These are phyloP conservation scores for Adelphocoris suturalis DNA, from an alignment of 2,888 invertebrate species.

Conservation along the genomic window DNA sequence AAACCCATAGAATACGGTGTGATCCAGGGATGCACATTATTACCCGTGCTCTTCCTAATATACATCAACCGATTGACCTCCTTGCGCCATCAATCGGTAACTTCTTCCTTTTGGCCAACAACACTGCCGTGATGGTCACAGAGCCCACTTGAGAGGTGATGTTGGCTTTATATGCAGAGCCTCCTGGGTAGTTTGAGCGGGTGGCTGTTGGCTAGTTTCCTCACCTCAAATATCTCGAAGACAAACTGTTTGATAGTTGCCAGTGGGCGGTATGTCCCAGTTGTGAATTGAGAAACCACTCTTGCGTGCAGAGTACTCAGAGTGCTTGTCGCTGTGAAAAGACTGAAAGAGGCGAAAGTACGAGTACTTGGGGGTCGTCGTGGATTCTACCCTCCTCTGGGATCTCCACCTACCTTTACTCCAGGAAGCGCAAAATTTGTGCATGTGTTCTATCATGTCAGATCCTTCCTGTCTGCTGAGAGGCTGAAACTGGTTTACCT, in stretches of 20 bases:
- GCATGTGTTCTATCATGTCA: no score
- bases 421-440: not conserved
- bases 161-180: slow-evolving; percentile 37
- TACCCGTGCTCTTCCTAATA: no score
- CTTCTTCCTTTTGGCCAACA: no score
- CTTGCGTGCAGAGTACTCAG: no score
- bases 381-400: slow-evolving; percentile 6
- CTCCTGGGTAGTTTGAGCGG: slow-evolving; percentile 30
- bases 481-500: no score
- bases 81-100: no score
- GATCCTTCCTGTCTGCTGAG: no score
- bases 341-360: slow-evolving; percentile 1
- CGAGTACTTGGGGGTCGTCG: slow-evolving; percentile 12
- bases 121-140: no score
- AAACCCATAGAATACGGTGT: no score
- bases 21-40: no score
- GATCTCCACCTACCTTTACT: not conserved
- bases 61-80: no score
- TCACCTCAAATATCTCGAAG: slow-evolving; percentile 6
- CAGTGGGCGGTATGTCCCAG: slow-evolving; percentile 4
- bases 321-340: not conserved
- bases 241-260: not conserved
- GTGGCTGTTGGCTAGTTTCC: slow-evolving; percentile 9
- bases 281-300: not conserved
- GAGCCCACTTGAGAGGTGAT: slow-evolving; percentile 7